Conservation (phyloP, 2,797 vertebrate species). For the Chrosomus eos region DNA sequence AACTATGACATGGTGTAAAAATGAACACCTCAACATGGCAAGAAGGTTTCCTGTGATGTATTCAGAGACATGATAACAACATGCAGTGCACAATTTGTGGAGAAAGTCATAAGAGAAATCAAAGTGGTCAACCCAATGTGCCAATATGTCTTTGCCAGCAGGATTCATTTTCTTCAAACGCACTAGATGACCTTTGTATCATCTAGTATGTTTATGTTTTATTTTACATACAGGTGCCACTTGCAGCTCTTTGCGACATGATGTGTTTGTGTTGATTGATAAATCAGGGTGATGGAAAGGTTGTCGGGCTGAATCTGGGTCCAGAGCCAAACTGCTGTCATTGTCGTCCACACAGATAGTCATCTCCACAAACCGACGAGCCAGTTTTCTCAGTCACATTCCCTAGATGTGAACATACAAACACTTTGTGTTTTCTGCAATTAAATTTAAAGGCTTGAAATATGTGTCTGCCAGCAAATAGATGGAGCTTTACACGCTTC, state of each 20-base stretch:
- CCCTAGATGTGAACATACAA: neutral
- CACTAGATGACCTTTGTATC: conserved; percentile 60
- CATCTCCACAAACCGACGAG: neutral
- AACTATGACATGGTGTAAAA: neutral
- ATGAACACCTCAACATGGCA: neutral
- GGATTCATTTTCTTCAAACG: conserved; percentile 59
- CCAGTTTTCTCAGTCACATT: conserved; percentile 22
- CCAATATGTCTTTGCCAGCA: conserved; percentile 58
- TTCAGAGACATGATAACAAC: conserved; percentile 7
- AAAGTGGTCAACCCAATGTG: conserved; percentile 43
- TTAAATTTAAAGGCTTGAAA: conserved; percentile 12
- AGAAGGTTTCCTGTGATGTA: neutral
- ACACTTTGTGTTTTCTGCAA: conserved; percentile 23
- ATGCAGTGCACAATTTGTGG: neutral
- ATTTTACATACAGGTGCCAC: neutral
- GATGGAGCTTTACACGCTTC: conserved; percentile 6
- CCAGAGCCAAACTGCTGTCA: conserved; percentile 27
- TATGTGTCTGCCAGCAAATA: conserved; percentile 21
- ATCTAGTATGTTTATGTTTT: neutral
- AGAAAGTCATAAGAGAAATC: conserved; percentile 56
- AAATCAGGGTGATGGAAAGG: conserved; percentile 23
- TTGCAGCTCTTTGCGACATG: neutral
- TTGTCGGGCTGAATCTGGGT: neutral
- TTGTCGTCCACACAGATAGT: neutral
- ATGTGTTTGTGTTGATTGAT: conserved; percentile 21